These are phyloP conservation scores for Dolichomitus sp. DNA, from an alignment of 2,888 invertebrate genomes.

Conservation along the genomic window DNA sequence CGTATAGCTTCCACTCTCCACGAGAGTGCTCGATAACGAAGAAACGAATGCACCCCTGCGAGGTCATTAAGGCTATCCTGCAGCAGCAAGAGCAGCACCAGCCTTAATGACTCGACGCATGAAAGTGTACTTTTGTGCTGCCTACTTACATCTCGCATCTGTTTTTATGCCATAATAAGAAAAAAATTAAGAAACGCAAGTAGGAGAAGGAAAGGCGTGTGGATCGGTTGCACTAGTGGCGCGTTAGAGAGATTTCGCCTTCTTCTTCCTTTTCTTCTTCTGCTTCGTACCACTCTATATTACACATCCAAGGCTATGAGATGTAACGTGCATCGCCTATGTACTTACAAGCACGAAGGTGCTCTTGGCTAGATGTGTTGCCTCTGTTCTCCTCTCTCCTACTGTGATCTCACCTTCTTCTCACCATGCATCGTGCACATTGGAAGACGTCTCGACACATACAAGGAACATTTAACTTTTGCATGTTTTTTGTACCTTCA, in stretches of 20 bases:
- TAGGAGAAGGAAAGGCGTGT: neutral
- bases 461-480: constrained; percentile 13
- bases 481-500: constrained; percentile 14
- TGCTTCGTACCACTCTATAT: neutral
- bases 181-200: constrained; percentile 8
- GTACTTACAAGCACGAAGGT: constrained; percentile 61
- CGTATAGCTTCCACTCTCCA: neutral
- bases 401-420: neutral
- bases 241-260: constrained; percentile 13
- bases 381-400: constrained; percentile 1
- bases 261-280: neutral
- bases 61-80: constrained; percentile 53
- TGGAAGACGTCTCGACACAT: neutral
- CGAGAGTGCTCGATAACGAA: constrained; percentile 17
- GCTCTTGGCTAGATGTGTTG: neutral
- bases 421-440: neutral
- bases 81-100: constrained; percentile 16
- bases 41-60: constrained; percentile 20
- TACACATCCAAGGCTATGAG: constrained; percentile 17
- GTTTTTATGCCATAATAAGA: constrained; percentile 7
- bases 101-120: constrained; percentile 64
- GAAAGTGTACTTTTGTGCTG: constrained; percentile 60
- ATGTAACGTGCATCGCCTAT: constrained; percentile 38
- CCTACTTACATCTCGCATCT: constrained; percentile 41
- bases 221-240: neutral